Base-by-base conservation (phyloP, 1,140 invertebrate genomes). In the Eubasilissa regina region DNA sequence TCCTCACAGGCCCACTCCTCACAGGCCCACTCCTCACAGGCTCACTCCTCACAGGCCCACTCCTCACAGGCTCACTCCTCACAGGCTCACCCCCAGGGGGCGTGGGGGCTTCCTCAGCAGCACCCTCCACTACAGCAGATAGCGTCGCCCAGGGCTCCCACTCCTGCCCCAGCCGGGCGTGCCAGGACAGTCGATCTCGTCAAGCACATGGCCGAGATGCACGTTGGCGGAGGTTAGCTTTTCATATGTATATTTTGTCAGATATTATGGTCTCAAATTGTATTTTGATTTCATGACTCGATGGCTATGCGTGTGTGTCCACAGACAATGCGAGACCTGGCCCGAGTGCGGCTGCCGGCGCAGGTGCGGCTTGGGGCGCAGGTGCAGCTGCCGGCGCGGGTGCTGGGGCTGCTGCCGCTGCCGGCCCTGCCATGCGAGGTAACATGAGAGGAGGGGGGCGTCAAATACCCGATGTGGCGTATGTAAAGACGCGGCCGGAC, bases 401-500 rank as follows among this genome's bases (percentile, higher is more conserved):
- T 55, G n/a, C 13, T 62, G 7, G 19, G 35, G 60, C 19, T 44
- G 35, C 19, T 25, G 64, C 44, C 12, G 11, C 35, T 45, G 35
- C 35, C 10, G 35, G 35, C 9, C 47, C 21, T 6, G 17, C 51
- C 13, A 25, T 6, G 1, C 15, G 68, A 53, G 68, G 68, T 3
- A 73, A 73, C 68, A 51, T 73, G 68, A n/a, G 68, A 1, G 68
- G 68, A 0, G 68, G 15, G 9, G 68, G 47, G 0, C 68, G 68
- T 3, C 47, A 53, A 10, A 25, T 73, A 1, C 68, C 68, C 4
- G 68, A 73, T 4, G 53, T n/a, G 10, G 10, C 68, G 12, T 51
- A 87, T 3, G 64, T 88, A 13, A 83, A 84, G 0, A 89, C 88
- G 12, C 81, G 86, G 0, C 88, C 88, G 4, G 82, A 81, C 68